Conservation (phyloP, 2,113 vertebrate genomes). For the Cyprinus carpio region DNA sequence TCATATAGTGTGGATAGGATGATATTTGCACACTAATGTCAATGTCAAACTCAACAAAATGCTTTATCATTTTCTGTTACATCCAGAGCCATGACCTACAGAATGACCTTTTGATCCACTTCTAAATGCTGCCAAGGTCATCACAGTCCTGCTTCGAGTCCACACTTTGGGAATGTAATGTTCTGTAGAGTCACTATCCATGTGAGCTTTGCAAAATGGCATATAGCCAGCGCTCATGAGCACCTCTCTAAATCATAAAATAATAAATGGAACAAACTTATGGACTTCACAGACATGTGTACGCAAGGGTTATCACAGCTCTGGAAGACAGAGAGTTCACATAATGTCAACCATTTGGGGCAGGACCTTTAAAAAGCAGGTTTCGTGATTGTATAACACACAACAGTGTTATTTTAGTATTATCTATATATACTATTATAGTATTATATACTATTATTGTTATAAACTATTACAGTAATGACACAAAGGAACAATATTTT, state of each 20-base stretch:
- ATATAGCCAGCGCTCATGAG: neutral
- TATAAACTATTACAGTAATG: too few species aligned
- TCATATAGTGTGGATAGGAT: neutral
- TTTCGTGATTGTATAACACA: slow-evolving; percentile 6
- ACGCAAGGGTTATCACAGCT: neutral
- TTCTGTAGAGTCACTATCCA: neutral
- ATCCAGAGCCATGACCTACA: neutral
- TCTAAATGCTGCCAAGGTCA: neutral
- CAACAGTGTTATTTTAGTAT: too few species aligned
- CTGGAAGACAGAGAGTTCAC: neutral
- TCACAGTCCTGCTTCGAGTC: neutral
- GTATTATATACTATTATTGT: too few species aligned
- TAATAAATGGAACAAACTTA: neutral
- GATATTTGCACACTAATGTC: neutral
- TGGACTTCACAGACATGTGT: neutral
- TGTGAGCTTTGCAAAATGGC: neutral
- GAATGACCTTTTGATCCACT: neutral
- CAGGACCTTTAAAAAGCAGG: neutral
- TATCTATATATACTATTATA: too few species aligned
- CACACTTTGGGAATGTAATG: neutral
- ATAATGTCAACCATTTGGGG: neutral
- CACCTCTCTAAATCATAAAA: neutral
- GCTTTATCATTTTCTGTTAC: neutral
- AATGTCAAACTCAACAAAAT: neutral
- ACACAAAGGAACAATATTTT: too few species aligned